A percentile compares a stretch with the other conserved stretches of the same genome.
Evolutionary conservation across 2,113 vertebrate genomes (phyloP).

Genomic region (Sphaerodactylus townsendi): DNA sequence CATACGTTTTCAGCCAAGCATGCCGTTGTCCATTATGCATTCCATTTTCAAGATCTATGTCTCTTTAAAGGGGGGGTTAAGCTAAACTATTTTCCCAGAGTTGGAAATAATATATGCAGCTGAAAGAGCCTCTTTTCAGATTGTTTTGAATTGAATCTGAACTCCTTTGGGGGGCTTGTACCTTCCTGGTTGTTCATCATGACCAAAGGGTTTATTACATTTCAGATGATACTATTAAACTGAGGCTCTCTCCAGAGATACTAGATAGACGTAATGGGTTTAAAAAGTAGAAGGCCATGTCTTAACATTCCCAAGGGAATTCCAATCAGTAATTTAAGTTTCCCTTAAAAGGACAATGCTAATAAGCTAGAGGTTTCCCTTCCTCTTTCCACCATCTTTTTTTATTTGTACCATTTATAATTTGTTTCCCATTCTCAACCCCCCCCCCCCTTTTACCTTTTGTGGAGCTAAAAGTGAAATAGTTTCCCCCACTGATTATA

Average conservation of each 20-base stretch:
- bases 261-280: slow-evolving; percentile 10
- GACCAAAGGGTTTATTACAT: slow-evolving; percentile 54
- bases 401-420: slow-evolving; percentile 11
- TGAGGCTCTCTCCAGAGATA: slow-evolving; percentile 34
- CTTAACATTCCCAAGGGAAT: slow-evolving; percentile 21
- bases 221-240: slow-evolving; percentile 56
- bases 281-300: slow-evolving; percentile 35
- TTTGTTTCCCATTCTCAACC: background rate
- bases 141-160: slow-evolving; percentile 45
- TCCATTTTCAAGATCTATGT: background rate
- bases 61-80: background rate
- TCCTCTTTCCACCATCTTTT: no score
- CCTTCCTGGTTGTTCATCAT: slow-evolving; percentile 51
- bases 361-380: background rate
- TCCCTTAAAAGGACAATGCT: slow-evolving; percentile 15
- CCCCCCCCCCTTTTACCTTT: background rate
- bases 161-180: slow-evolving; percentile 28
- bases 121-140: slow-evolving; percentile 35
- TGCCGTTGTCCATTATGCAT: background rate
- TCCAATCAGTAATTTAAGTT: slow-evolving; percentile 43
- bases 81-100: background rate
- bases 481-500: background rate
- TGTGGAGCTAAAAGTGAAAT: background rate
- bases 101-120: background rate
- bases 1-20: background rate